phyloP scores from a whole-genome alignment of 2,113 vertebrate genomes.

The Brachionichthys hirsutus region DNA sequence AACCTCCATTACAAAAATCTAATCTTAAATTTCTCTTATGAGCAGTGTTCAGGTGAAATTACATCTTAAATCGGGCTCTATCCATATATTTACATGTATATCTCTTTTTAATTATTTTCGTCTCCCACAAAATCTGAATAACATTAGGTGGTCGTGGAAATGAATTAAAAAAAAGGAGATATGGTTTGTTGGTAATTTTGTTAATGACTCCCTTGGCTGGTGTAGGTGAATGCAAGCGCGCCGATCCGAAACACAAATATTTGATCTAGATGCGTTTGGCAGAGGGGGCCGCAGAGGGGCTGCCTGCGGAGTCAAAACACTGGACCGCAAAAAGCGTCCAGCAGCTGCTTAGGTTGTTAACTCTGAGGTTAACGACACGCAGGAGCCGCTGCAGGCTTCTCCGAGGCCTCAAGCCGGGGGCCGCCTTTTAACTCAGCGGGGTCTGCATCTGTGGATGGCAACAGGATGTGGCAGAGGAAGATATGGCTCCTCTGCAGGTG shows the following conservation, averaged over 20 bases:
- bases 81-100: slow-evolving; percentile 81
- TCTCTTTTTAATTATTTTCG: slow-evolving; percentile 28
- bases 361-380: slow-evolving; percentile 70
- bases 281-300: slow-evolving; percentile 63
- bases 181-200: slow-evolving; percentile 68
- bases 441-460: slow-evolving; percentile 48
- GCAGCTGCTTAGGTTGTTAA: slow-evolving; percentile 73
- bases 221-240: slow-evolving; percentile 61
- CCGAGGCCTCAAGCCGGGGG: slow-evolving; percentile 45
- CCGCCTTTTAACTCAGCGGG: slow-evolving; percentile 66
- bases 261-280: slow-evolving; percentile 71
- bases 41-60: slow-evolving; percentile 80
- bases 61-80: slow-evolving; percentile 77
- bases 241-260: slow-evolving; percentile 71
- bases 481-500: slow-evolving; percentile 51
- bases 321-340: slow-evolving; percentile 59
- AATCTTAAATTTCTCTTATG: slow-evolving; percentile 76
- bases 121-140: slow-evolving; percentile 42
- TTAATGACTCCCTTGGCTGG: slow-evolving; percentile 73
- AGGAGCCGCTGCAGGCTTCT: slow-evolving; percentile 56
- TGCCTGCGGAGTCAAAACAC: slow-evolving; percentile 71
- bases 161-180: slow-evolving; percentile 67
- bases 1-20: slow-evolving; percentile 81
- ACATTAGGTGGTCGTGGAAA: slow-evolving; percentile 67
- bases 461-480: slow-evolving; percentile 54